phyloP scores from a whole-genome alignment of 1,140 invertebrate genomes.

The Dendrolimus kikuchii region DNA sequence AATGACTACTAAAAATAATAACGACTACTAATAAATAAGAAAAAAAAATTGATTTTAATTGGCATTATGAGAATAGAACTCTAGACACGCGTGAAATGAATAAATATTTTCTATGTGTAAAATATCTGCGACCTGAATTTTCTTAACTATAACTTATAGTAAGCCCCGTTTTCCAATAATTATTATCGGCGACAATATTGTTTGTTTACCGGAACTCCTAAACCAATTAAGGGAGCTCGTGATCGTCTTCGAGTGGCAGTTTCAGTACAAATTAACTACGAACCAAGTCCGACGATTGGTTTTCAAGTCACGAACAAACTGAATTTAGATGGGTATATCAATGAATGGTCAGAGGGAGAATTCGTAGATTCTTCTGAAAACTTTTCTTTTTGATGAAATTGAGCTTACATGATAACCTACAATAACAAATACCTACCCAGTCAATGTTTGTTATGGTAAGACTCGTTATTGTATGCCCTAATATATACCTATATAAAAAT shows the following conservation, averaged over 20 bases:
- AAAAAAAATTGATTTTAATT: too few species aligned
- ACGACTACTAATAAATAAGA: too few species aligned
- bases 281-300: slow-evolving; percentile 24
- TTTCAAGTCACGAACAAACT: slow-evolving; percentile 38
- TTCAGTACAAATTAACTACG: slow-evolving; percentile 41
- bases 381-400: slow-evolving; percentile 24
- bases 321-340: slow-evolving; percentile 50
- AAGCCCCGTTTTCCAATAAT: slow-evolving; percentile 12
- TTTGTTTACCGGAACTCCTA: slow-evolving; percentile 29
- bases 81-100: too few species aligned
- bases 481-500: too few species aligned
- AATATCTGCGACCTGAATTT: slow-evolving; percentile 10
- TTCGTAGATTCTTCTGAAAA: slow-evolving; percentile 17
- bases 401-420: slow-evolving; percentile 9
- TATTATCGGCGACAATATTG: slow-evolving; percentile 19
- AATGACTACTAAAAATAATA: too few species aligned
- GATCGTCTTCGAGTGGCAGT: slow-evolving; percentile 30
- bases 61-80: too few species aligned
- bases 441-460: too few species aligned
- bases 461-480: too few species aligned
- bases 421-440: background rate
- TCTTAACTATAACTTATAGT: slow-evolving; percentile 3
- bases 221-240: slow-evolving; percentile 30
- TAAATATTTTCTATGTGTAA: background rate
- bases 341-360: slow-evolving; percentile 23